These are phyloP conservation scores for Lochmaea capreae DNA, from an alignment of 2,888 invertebrate genomes.

Conservation along the genomic window DNA sequence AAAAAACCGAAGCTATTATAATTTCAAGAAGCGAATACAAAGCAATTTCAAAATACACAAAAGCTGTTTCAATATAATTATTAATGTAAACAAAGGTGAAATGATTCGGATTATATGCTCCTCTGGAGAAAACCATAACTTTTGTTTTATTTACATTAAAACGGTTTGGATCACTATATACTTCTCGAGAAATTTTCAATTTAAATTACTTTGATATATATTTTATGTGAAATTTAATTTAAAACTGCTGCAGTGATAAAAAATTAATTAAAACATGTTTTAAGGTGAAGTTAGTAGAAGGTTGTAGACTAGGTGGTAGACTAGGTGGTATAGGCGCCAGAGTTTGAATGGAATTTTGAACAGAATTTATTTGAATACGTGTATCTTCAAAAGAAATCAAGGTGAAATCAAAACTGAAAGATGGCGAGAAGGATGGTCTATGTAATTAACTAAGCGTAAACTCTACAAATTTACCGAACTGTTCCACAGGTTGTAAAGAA, in stretches of 20 bases:
- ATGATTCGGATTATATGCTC: neutral
- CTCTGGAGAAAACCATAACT: slow-evolving; percentile 1
- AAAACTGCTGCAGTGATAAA: neutral
- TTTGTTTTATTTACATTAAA: neutral
- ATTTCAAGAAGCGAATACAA: too few relatives aligned
- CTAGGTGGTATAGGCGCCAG: too few relatives aligned
- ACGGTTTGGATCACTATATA: neutral
- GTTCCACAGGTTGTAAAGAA: too few relatives aligned
- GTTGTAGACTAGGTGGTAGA: neutral
- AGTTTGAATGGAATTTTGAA: too few relatives aligned
- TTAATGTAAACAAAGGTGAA: neutral
- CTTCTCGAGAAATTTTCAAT: neutral
- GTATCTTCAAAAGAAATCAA: too few relatives aligned
- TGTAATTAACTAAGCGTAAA: too few relatives aligned
- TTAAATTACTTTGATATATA: neutral
- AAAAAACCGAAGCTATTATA: too few relatives aligned
- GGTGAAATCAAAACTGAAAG: too few relatives aligned
- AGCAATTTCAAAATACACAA: neutral
- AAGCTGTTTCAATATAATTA: neutral
- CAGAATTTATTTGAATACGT: too few relatives aligned
- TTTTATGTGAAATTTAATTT: neutral
- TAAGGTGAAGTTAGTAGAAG: neutral
- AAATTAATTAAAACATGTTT: neutral
- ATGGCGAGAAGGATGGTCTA: too few relatives aligned
- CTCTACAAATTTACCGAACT: too few relatives aligned